Base-by-base conservation (phyloP, 2,888 invertebrate genomes). In the Eilema sororculum region DNA sequence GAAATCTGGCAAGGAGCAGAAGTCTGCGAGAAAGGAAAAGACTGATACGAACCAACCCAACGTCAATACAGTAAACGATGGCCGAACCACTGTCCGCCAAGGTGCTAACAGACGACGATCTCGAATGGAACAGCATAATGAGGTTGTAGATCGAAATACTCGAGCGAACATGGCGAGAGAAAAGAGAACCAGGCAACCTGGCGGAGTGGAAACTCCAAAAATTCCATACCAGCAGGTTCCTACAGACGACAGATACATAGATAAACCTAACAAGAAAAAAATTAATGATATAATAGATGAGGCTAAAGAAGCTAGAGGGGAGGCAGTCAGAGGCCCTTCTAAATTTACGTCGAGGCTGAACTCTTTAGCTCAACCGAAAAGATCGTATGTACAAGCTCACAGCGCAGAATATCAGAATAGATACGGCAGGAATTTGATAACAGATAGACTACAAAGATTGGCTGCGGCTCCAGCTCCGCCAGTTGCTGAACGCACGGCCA, bases 251-350 rank as follows among this genome's bases (percentile, higher is more conserved):
- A 90, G 83, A 67, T 73, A 78, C 20, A 37, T 69, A 22, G 86
- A 86, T 28, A 88, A 78, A 72, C 41, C 69, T 10, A 63, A 79
- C 1, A 90, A 83, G 72, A 91, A 88, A 69, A 92, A 91, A 76
- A 80, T 92, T 37, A 71, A 77, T 16, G 93, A 94, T 71, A 85
- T 93, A n/a, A 85, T 91, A 63, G 94, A 95, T 25, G 93, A 94
- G 81, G 92, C 83, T 5, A 94, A 91, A 81, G 94, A 95, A 86
- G 89, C 93, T 0, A 88, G 92, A 71, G 95, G 95, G 0, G 94
- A 95, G 82, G 95, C 94, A n/a, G 94, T 95, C 8, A 87, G 91
- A 10, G 95, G 95, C 0, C 94, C 94, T 56, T 85, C 89, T 0
- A 91, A 89, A 80, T 74, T 84, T 6, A 84, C 77, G 72, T 87